Evolutionary conservation across 2,888 invertebrate species (phyloP).

Genomic region (Aphodius sticticus): DNA sequence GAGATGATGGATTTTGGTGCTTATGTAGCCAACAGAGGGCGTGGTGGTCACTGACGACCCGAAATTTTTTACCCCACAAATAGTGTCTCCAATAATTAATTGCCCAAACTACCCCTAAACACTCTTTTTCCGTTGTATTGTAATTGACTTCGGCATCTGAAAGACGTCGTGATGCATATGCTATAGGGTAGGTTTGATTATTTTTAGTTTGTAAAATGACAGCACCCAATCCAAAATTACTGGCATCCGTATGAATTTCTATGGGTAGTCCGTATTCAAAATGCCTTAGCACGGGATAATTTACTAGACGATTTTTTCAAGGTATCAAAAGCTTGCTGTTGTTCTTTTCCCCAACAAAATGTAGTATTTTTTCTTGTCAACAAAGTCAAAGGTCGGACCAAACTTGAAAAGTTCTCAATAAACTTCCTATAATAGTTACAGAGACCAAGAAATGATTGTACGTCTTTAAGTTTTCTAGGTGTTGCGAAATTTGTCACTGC

Average conservation of each 20-base stretch:
- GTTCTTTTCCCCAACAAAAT: not conserved
- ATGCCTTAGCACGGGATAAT: not conserved
- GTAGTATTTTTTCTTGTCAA: not conserved
- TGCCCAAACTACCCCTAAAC: slow-evolving; percentile 49
- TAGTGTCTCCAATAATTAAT: slow-evolving; percentile 29
- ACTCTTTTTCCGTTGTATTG: slow-evolving; percentile 55
- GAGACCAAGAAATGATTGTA: not conserved
- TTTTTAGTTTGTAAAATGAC: not conserved
- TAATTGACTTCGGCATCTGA: slow-evolving; percentile 48
- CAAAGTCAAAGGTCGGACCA: not conserved
- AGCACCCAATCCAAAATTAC: not conserved
- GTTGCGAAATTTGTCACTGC: not conserved
- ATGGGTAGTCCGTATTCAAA: not conserved
- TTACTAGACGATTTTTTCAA: not conserved
- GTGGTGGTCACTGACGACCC: slow-evolving; percentile 30
- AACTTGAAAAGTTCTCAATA: not conserved
- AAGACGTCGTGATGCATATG: not conserved
- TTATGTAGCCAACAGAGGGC: slow-evolving; percentile 33
- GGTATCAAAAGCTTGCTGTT: not conserved
- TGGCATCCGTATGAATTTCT: not conserved
- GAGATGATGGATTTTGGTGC: slow-evolving; percentile 27
- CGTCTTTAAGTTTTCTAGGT: not conserved
- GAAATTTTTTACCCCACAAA: slow-evolving; percentile 17
- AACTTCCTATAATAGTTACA: not conserved
- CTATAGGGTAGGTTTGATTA: not conserved